These are phyloP conservation scores for Tretioscincus oriximinensis DNA, from an alignment of 2,113 vertebrate species.

Conservation along the genomic window DNA sequence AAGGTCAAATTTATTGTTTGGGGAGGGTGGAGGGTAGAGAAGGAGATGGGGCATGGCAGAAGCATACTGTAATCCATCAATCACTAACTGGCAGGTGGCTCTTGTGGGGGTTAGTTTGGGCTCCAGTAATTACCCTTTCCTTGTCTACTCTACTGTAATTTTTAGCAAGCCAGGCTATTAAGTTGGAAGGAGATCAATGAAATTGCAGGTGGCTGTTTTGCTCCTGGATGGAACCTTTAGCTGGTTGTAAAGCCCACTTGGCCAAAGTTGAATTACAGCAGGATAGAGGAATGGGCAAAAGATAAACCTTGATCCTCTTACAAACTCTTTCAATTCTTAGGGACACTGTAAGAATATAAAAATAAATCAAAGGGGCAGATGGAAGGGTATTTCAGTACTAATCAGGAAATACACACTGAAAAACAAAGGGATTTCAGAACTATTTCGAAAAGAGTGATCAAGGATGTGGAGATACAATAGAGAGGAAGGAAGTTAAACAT, in stretches of 20 bases:
- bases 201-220: not conserved
- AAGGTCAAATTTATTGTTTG: not conserved
- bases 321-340: not conserved
- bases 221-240: not conserved
- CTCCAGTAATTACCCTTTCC: not conserved
- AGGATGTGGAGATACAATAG: too few relatives aligned
- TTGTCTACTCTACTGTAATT: not conserved
- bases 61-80: slow-evolving; percentile 1
- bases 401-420: too few relatives aligned
- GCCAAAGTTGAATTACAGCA: not conserved
- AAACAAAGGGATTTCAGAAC: too few relatives aligned
- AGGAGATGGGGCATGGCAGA: not conserved
- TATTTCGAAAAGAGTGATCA: too few relatives aligned
- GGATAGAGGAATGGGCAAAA: not conserved
- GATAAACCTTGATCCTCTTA: not conserved
- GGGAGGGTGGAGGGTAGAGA: too few relatives aligned
- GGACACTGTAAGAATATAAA: not conserved
- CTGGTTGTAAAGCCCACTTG: not conserved
- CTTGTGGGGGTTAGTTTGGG: not conserved
- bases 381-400: too few relatives aligned
- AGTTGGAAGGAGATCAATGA: slow-evolving; percentile 1
- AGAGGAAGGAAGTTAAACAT: too few relatives aligned
- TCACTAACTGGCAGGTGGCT: not conserved
- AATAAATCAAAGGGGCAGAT: not conserved
- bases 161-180: slow-evolving; percentile 3